phyloP scores from a whole-genome alignment of 2,888 invertebrate species.

The Chrysina gloriosa region DNA sequence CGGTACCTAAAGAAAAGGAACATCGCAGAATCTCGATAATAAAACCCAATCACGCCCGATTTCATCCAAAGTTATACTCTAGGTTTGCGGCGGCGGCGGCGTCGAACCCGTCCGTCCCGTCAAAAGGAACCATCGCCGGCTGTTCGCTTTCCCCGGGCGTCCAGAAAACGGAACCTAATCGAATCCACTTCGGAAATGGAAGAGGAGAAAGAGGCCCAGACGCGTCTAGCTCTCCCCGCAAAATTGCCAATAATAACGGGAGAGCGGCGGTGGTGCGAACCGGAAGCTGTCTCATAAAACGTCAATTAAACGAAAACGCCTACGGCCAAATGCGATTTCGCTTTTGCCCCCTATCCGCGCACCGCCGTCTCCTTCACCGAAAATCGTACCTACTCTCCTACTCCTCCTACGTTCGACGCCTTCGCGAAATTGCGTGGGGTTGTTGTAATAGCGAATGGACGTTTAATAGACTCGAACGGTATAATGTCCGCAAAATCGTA shows the following conservation, averaged over 20 bases:
- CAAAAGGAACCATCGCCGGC: too few relatives aligned
- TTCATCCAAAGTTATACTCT: too few relatives aligned
- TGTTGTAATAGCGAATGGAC: too few relatives aligned
- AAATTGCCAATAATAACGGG: constrained; percentile 39
- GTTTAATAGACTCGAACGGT: too few relatives aligned
- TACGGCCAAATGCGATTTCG: constrained; percentile 39
- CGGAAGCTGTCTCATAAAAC: constrained; percentile 41
- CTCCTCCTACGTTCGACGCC: too few relatives aligned
- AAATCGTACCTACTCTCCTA: too few relatives aligned
- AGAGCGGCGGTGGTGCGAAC: constrained; percentile 27
- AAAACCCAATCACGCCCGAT: too few relatives aligned
- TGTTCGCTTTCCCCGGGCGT: background rate
- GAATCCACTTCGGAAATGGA: constrained; percentile 30
- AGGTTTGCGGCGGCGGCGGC: too few relatives aligned
- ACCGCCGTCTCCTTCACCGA: background rate
- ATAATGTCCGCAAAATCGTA: too few relatives aligned
- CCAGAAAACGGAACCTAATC: constrained; percentile 21
- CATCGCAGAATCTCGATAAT: too few relatives aligned
- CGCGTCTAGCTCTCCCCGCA: constrained; percentile 26
- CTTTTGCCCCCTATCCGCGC: background rate
- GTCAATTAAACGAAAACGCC: constrained; percentile 49
- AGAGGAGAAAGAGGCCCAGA: constrained; percentile 12
- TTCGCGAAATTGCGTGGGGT: too few relatives aligned
- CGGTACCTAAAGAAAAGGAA: too few relatives aligned
- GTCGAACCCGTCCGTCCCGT: background rate